Evolutionary conservation across 2,113 vertebrate genomes (phyloP), one percentile per base, ranked within the genome.

Genomic region (Hiodon tergisus): DNA sequence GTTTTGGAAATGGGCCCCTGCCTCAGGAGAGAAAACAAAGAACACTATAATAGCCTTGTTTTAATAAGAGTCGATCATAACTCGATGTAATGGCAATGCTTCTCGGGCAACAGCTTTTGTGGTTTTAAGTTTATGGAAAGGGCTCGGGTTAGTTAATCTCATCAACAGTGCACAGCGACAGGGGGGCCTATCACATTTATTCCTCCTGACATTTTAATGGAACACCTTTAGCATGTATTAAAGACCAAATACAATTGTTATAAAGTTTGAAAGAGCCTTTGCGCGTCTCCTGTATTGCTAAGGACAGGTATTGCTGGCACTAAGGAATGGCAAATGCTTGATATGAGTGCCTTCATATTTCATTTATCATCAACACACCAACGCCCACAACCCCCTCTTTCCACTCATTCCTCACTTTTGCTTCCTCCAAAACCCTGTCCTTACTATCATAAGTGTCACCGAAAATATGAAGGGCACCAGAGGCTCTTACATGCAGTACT

Each of bases 131-230:
- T 66, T 74, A 54, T 53, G 59, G 72, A 73, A 74, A 63, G 50
- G 14, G 10, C 59, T 62, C 53, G 50, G 60, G 67, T 69, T 78
- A 53, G n/a, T 76, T 67, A 63, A 76, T 71, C 52, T 76, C 75
- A 58, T 71, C 69, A 55, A 51, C 5, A 4, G 67, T 60, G 51
- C 10, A 51, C 51, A 55, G 51, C 59, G 8, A 66, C 3, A 50
- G 68, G 59, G 17, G n/a, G 16, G 59, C 46, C 7, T 58, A 54
- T 48, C 51, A 55, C 31, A 78, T 51, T 58, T 70, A 75, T 78
- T 71, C 51, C 16, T 78, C 17, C 60, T 70, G 72, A 74, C 72
- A 75, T 69, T 31, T 78, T 70, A 78, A 78, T 66, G 60, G 72
- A 75, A 70, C 67, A 66, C 47, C 72, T 78, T 76, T 71, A 71